Percentiles rank a stretch among this genome's conserved stretches.
phyloP scores from a whole-genome alignment of 2,113 vertebrate species.

The Nettapus auritus region DNA sequence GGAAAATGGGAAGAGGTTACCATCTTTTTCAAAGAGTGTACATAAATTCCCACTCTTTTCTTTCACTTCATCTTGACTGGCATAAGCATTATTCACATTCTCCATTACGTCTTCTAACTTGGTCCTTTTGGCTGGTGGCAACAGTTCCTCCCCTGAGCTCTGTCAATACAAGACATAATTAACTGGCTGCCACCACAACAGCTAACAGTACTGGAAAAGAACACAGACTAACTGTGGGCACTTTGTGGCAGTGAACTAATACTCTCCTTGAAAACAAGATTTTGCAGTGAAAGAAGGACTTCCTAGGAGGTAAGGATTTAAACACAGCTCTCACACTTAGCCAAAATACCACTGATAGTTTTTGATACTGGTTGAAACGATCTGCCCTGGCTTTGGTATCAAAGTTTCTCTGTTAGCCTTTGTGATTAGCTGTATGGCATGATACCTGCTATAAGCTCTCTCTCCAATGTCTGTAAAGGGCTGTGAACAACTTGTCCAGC shows the following conservation, averaged over 20 bases:
- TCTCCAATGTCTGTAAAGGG: not conserved
- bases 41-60: not conserved
- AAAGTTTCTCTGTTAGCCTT: not conserved
- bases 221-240: not conserved
- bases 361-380: not conserved
- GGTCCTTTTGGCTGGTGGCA: constrained; percentile 83
- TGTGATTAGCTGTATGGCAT: not conserved
- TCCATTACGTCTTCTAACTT: constrained; percentile 74
- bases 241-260: not conserved
- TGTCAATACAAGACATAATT: constrained; percentile 51
- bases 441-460: not conserved
- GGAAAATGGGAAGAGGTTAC: constrained; percentile 57
- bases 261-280: not conserved
- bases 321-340: rapidly evolving
- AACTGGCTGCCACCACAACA: not conserved
- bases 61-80: constrained; percentile 71
- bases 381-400: not conserved
- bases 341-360: not conserved
- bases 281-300: not conserved
- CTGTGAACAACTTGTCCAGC: not conserved
- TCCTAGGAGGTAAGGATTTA: not conserved
- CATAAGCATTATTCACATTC: constrained; percentile 46
- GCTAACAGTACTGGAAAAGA: not conserved
- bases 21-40: constrained; percentile 20
- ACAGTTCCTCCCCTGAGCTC: constrained; percentile 43